Base-by-base conservation (phyloP, 2,113 vertebrate genomes). In the Bufo bufo region DNA sequence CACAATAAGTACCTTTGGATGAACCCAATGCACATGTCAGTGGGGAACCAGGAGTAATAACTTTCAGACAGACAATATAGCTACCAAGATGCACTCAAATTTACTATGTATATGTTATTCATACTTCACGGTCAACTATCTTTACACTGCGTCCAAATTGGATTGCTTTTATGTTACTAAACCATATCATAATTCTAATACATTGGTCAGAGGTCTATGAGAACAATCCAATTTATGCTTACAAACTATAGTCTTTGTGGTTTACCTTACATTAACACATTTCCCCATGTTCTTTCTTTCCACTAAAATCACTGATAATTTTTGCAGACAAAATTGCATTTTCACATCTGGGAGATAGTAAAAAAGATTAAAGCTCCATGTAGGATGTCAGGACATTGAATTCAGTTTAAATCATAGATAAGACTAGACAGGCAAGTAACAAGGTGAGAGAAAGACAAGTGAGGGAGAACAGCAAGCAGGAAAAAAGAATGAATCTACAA, bases 271-370 rank as follows among this genome's bases (percentile, higher is more conserved):
- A 47, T n/a, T 14, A 69, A 66, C 58, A 61, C 1, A 45, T 14
- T 9, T 69, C 90, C 90, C 79, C 90, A 88, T 87, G 90, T 87
- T 82, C 72, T 78, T 85, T 83, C 79, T 90, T 92, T 82, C 84
- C 47, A 33, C 23, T 85, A 75, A 74, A 74, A 33, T 58, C 50
- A 58, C 17, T 85, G 83, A 58, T 59, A 54, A 75, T 50, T 75
- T 85, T 23, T 59, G 69, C 69, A 85, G 83, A 45, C 69, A 85
- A 85, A 85, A 85, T 59, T 58, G 50, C 75, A 75, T 85, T 74
- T 84, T 58, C 50, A 56, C 49, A 65, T 52, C 66, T 6, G 33
- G 65, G 83, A 85, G 83, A 85, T 33, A 58, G 50, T 74, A 74
- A 85, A 81, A 50, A 83, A 83, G 81, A 83, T 83, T 69, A 83